A percentile compares a stretch with the other conserved stretches of the same genome.
These are phyloP conservation scores for Mycogona germanica DNA, from an alignment of 2,888 invertebrate genomes.

Conservation along the genomic window DNA sequence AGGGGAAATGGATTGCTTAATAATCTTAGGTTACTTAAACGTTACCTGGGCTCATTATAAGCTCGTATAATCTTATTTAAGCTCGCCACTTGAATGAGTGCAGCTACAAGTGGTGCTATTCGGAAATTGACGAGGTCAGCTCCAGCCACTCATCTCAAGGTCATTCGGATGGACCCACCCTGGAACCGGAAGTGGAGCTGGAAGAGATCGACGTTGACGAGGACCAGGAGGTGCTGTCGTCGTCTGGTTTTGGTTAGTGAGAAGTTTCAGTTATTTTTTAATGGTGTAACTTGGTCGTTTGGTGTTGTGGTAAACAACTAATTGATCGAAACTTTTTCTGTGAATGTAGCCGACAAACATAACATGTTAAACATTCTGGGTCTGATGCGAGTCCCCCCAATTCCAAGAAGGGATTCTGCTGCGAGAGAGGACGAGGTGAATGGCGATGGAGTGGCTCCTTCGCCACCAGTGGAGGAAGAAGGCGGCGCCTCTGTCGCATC, in stretches of 20 bases:
- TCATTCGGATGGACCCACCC: not conserved
- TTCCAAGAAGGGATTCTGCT: not conserved
- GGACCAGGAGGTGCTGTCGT: not conserved
- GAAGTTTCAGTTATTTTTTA: too few species aligned
- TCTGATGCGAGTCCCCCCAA: constrained; percentile 14
- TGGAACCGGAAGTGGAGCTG: not conserved
- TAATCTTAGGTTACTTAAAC: too few species aligned
- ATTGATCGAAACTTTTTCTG: not conserved
- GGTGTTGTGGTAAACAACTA: not conserved
- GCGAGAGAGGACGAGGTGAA: too few species aligned
- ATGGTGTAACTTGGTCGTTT: not conserved
- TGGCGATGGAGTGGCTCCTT: not conserved
- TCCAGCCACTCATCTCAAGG: not conserved
- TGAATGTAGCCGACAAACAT: constrained; percentile 11
- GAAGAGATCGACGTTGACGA: constrained; percentile 1
- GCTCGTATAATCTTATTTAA: not conserved
- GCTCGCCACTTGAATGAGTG: constrained; percentile 13
- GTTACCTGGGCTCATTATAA: not conserved
- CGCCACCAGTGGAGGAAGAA: not conserved
- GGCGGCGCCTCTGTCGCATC: too few species aligned
- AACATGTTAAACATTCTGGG: constrained; percentile 17
- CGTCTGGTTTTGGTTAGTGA: too few species aligned
- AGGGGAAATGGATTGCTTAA: too few species aligned
- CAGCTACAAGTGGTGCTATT: constrained; percentile 10
- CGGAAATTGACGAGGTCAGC: not conserved